Evolutionary conservation across 1,140 invertebrate genomes (phyloP).

Genomic region (Metaphire vulgaris): DNA sequence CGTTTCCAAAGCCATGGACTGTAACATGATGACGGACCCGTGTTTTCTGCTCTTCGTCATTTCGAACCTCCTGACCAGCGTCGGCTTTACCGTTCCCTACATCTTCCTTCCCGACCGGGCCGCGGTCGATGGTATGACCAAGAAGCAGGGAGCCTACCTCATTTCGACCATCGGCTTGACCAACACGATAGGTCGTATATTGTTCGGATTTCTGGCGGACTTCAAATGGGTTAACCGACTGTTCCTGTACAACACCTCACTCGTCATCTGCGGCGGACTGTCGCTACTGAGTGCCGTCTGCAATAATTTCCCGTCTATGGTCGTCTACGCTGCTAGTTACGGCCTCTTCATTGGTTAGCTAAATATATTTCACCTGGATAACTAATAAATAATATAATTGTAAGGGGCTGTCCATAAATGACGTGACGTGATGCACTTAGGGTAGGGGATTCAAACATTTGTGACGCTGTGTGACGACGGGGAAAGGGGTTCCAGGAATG

Average conservation of each 20-base stretch:
- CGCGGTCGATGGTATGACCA: constrained; percentile 16
- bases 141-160: constrained; percentile 66
- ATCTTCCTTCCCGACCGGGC: constrained; percentile 65
- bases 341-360: constrained; percentile 68
- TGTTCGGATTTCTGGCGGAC: constrained; percentile 56
- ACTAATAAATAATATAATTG: no score
- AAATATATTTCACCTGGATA: no score
- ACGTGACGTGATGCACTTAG: no score
- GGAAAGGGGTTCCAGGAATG: no score
- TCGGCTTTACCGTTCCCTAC: constrained; percentile 89
- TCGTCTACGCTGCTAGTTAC: constrained; percentile 71
- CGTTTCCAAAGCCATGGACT: constrained; percentile 72
- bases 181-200: constrained; percentile 56
- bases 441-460: no score
- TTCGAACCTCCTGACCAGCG: constrained; percentile 90
- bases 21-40: constrained; percentile 72
- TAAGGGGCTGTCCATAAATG: no score
- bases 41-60: constrained; percentile 83
- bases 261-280: constrained; percentile 70
- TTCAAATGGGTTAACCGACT: constrained; percentile 57
- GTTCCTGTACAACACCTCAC: constrained; percentile 74
- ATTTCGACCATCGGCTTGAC: constrained; percentile 77
- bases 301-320: constrained; percentile 62
- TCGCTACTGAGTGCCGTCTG: constrained; percentile 71
- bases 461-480: no score